Evolutionary conservation across 2,113 vertebrate species (phyloP).

Genomic region (Amblyornis subalaris): DNA sequence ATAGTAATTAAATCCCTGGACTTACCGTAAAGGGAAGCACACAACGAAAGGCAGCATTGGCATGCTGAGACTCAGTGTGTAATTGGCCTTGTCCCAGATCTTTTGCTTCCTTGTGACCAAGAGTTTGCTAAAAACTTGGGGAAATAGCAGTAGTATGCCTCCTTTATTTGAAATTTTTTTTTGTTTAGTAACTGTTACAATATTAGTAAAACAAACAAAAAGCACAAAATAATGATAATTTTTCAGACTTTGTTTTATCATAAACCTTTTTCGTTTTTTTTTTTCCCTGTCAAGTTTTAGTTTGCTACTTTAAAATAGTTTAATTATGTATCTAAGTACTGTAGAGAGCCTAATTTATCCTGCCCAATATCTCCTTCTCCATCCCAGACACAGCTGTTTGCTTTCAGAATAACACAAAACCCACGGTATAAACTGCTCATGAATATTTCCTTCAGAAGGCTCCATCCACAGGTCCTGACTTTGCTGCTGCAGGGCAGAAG

Average conservation of each 20-base stretch:
- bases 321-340: not conserved
- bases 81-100: not conserved
- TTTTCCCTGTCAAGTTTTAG: not conserved
- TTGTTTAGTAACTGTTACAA: not conserved
- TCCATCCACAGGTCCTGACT: not conserved
- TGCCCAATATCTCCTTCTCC: not conserved
- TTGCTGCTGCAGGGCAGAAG: not conserved
- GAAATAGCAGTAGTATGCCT: accelerated
- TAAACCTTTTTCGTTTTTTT: not conserved
- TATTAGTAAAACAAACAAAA: not conserved
- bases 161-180: not conserved
- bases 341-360: not conserved
- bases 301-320: not conserved
- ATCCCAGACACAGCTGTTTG: not conserved
- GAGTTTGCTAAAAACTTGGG: not conserved
- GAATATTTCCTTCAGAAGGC: not conserved
- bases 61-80: not conserved
- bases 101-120: not conserved
- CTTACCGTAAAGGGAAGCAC: accelerated
- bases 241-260: not conserved
- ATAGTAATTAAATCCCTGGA: not conserved
- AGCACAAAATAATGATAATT: not conserved
- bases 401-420: not conserved
- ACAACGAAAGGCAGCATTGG: not conserved
- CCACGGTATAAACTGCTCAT: not conserved